These are phyloP conservation scores for Phasia obesa DNA, from an alignment of 2,888 invertebrate genomes.

Conservation along the genomic window DNA sequence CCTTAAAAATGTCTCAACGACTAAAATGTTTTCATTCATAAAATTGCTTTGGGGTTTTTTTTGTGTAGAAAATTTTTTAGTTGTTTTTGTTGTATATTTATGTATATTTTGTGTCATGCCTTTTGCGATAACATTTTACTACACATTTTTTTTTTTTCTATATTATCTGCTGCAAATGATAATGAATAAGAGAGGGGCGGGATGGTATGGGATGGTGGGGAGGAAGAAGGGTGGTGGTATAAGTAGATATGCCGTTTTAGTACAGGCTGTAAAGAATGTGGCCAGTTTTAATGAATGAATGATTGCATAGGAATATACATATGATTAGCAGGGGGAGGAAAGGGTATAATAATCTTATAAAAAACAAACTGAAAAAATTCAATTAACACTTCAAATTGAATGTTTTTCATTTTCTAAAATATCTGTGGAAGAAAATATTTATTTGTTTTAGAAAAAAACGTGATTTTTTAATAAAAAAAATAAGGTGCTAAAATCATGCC, in stretches of 20 bases:
- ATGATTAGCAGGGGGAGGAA: no score
- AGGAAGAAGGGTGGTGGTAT: no score
- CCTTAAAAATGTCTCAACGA: background rate
- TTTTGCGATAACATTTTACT: constrained; percentile 24
- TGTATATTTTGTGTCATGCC: background rate
- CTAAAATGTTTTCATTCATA: background rate
- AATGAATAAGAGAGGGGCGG: no score
- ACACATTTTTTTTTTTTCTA: background rate
- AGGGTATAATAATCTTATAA: no score
- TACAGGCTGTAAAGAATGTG: background rate
- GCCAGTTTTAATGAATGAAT: background rate
- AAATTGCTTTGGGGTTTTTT: background rate
- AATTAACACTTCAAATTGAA: no score
- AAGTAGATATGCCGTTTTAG: background rate
- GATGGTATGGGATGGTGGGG: background rate
- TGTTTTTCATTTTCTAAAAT: no score
- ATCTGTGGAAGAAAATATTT: no score
- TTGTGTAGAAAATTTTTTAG: background rate
- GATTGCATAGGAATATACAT: background rate
- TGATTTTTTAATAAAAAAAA: no score
- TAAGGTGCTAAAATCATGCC: no score
- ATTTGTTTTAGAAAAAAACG: no score
- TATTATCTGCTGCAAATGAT: background rate
- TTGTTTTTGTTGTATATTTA: background rate
- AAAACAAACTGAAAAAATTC: no score